phyloP scores from a whole-genome alignment of 1,140 invertebrate genomes.

The Zeugodacus cucurbitae region DNA sequence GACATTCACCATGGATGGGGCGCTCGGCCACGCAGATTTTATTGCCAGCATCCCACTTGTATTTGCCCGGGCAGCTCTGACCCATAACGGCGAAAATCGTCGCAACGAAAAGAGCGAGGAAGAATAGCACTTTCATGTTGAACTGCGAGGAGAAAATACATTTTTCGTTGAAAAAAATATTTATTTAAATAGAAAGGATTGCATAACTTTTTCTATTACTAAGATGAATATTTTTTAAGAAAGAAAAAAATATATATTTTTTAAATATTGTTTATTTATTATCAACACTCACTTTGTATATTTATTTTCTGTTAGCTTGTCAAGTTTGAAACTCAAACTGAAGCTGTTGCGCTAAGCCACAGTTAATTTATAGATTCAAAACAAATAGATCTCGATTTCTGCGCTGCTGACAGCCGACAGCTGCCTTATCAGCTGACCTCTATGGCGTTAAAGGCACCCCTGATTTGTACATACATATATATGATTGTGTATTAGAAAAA shows the following conservation, averaged over 20 bases:
- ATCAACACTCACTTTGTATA: neutral
- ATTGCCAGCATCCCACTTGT: slow-evolving; percentile 47
- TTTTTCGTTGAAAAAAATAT: neutral
- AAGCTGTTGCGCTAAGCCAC: neutral
- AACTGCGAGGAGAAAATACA: slow-evolving; percentile 14
- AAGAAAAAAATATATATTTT: neutral
- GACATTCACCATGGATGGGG: slow-evolving; percentile 57
- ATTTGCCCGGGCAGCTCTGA: slow-evolving; percentile 54
- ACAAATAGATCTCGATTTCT: neutral
- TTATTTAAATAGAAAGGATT: neutral
- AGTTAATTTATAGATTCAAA: slow-evolving; percentile 22
- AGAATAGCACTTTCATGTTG: slow-evolving; percentile 56
- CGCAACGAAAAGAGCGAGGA: slow-evolving; percentile 53
- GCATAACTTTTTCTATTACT: neutral
- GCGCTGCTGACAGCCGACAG: neutral
- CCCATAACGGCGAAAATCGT: slow-evolving; percentile 49
- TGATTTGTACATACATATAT: neutral
- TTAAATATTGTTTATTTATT: neutral
- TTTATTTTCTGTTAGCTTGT: slow-evolving; percentile 17
- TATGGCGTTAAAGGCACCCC: neutral
- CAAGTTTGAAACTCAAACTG: neutral
- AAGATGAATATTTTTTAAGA: neutral
- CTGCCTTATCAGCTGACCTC: neutral
- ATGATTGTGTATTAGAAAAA: neutral
- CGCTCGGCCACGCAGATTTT: slow-evolving; percentile 51